phyloP scores from a whole-genome alignment of 2,797 vertebrate species.

The Octomys mimax region DNA sequence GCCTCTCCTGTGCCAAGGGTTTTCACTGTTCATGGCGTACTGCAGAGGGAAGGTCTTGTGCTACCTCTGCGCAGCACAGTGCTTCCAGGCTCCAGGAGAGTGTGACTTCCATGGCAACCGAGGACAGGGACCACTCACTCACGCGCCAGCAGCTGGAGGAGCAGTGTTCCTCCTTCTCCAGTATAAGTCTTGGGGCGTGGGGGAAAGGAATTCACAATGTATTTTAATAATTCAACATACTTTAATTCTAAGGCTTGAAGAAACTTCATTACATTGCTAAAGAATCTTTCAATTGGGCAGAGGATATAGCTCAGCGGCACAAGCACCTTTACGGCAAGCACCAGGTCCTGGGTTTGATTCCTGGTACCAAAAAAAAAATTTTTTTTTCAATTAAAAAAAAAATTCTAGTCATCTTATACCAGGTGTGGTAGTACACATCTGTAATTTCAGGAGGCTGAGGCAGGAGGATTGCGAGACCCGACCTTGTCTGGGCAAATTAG shows the following conservation, averaged over 20 bases:
- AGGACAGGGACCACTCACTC: not conserved
- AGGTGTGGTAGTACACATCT: not conserved
- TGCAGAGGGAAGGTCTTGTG: not conserved
- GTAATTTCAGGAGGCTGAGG: not conserved
- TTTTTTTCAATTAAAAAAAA: not conserved
- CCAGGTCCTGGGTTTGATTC: no score
- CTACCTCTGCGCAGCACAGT: no score
- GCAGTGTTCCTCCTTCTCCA: not conserved
- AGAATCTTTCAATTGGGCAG: not conserved
- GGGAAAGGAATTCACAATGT: not conserved
- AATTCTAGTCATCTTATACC: not conserved
- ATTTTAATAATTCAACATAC: not conserved
- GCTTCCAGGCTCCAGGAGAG: constrained; percentile 20
- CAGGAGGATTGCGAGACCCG: not conserved
- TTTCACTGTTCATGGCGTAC: not conserved
- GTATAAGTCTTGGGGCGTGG: not conserved
- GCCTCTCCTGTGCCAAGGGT: no score
- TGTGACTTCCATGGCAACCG: not conserved
- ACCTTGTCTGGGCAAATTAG: not conserved
- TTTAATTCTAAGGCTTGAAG: constrained; percentile 24
- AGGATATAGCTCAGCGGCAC: no score
- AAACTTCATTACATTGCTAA: not conserved
- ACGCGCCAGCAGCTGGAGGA: not conserved
- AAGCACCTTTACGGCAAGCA: no score
- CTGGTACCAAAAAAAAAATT: not conserved